These are phyloP conservation scores for Actinia equina DNA, from an alignment of 64 coral and sea anemone genomes.

Conservation along the genomic window DNA sequence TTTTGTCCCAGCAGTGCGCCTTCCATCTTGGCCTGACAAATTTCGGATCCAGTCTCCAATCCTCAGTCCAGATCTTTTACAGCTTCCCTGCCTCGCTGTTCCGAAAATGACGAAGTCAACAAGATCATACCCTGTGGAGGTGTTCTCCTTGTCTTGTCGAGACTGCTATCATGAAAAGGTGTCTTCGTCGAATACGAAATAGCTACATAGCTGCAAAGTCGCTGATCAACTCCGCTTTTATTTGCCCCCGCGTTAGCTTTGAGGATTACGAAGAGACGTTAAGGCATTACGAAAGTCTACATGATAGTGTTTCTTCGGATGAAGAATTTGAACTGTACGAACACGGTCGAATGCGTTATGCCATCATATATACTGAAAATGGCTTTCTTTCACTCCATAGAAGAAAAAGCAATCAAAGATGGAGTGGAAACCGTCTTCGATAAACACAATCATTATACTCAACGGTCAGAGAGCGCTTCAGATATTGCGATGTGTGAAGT, in stretches of 20 bases:
- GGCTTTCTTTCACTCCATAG: conserved; percentile 52
- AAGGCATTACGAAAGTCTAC: conserved; percentile 28
- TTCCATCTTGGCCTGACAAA: conserved; percentile 41
- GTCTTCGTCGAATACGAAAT: conserved; percentile 46
- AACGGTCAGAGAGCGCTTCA: neutral
- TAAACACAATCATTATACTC: neutral
- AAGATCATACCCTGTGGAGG: conserved; percentile 34
- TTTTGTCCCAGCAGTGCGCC: conserved; percentile 53
- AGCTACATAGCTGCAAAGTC: conserved; percentile 57
- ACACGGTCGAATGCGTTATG: conserved; percentile 24
- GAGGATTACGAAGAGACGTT: conserved; percentile 23
- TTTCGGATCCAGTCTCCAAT: conserved; percentile 22
- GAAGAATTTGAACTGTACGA: conserved; percentile 36
- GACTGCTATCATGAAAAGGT: conserved; percentile 45
- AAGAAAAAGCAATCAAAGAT: conserved; percentile 48
- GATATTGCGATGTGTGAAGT: conserved; percentile 5
- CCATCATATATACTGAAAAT: conserved; percentile 59
- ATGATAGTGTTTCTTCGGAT: conserved; percentile 17
- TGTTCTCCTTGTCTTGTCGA: conserved; percentile 45
- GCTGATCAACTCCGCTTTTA: conserved; percentile 30
- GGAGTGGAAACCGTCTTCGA: conserved; percentile 29
- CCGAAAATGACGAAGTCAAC: conserved; percentile 40
- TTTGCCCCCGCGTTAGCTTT: conserved; percentile 53
- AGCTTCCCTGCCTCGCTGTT: conserved; percentile 36
- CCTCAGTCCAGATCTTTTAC: conserved; percentile 29